These are phyloP conservation scores for Lophotis ruficrista DNA, from an alignment of 2,113 vertebrate species.

Conservation along the genomic window DNA sequence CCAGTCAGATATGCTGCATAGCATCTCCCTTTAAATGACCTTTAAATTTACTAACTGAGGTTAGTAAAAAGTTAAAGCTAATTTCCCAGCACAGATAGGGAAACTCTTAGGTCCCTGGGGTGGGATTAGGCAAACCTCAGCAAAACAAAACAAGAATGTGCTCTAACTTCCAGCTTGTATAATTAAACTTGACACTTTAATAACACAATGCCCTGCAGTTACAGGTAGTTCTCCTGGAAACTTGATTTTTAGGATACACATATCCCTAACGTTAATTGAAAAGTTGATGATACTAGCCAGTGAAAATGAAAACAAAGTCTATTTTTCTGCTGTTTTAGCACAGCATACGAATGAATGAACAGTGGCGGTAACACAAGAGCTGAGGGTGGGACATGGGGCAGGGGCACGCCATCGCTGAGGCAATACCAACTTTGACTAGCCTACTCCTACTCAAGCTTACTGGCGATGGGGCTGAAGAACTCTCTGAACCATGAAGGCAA, in stretches of 20 bases:
- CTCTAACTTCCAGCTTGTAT: neutral
- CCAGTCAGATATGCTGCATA: accelerated
- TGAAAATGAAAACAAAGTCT: neutral
- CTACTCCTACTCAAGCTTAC: neutral
- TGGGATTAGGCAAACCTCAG: neutral
- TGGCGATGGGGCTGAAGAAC: neutral
- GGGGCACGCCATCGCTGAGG: neutral
- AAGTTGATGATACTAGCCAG: neutral
- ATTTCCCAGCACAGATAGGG: neutral
- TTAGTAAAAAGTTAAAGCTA: neutral
- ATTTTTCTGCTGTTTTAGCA: neutral
- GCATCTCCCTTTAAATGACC: neutral
- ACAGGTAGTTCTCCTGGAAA: neutral
- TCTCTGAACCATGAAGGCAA: neutral
- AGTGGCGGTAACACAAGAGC: accelerated
- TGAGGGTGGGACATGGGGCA: neutral
- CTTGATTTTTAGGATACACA: neutral
- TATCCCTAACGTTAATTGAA: neutral
- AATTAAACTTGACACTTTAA: neutral
- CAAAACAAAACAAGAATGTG: neutral
- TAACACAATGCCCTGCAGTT: neutral
- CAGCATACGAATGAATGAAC: neutral
- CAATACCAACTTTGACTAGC: neutral
- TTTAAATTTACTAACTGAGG: neutral
- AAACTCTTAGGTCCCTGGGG: neutral